A percentile compares a stretch with the other conserved stretches of the same genome.
Evolutionary conservation across 2,797 vertebrate genomes (phyloP).

Genomic region (Cuculus canorus): DNA sequence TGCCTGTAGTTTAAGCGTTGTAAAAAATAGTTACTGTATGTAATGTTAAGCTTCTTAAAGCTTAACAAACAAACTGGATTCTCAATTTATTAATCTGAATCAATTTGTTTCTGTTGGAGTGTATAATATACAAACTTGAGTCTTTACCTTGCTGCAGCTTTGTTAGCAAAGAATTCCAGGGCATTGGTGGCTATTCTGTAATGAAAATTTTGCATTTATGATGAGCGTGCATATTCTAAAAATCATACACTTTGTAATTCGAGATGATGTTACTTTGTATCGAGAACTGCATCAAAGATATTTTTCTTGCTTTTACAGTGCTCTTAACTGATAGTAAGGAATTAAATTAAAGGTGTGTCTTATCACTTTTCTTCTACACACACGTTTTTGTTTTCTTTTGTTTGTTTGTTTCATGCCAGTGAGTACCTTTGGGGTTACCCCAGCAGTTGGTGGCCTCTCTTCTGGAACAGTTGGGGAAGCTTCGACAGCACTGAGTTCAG

Average conservation of each 20-base stretch:
- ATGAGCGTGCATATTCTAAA: background rate
- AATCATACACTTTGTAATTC: background rate
- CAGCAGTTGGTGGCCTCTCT: conserved; percentile 92
- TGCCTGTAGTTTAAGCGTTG: background rate
- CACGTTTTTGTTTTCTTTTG: conserved; percentile 47
- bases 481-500: conserved; percentile 96
- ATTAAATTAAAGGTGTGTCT: background rate
- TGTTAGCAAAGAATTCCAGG: background rate
- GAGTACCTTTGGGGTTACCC: conserved; percentile 98
- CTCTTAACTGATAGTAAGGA: background rate
- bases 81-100: background rate
- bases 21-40: background rate
- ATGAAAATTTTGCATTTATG: background rate
- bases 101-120: background rate
- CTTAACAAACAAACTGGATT: background rate
- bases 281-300: background rate
- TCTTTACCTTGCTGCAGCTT: background rate
- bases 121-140: background rate
- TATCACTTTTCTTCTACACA: conserved; percentile 64
- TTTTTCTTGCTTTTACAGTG: background rate
- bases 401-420: conserved; percentile 83
- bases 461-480: conserved; percentile 94
- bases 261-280: background rate
- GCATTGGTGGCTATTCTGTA: background rate
- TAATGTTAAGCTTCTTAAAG: background rate